Evolutionary conservation across 2,888 invertebrate species (phyloP), one percentile per base, ranked within the genome.

Genomic region (Chalcis sispes): DNA sequence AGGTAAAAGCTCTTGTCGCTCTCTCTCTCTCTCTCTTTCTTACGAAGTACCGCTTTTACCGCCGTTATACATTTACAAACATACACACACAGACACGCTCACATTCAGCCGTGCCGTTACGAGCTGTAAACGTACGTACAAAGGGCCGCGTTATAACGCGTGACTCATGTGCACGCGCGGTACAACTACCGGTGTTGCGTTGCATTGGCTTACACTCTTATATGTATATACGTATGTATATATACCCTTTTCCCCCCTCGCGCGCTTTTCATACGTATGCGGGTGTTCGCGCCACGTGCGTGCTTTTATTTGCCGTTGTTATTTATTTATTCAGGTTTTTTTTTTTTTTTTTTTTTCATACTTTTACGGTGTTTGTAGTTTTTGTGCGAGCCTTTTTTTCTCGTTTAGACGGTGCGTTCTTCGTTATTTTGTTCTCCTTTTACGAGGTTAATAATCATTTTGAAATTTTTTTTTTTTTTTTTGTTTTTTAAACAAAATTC

Each of bases 271-370:
- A 13, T 40, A 62, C 80, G 80, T 83, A 81, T 81, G 85, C 83
- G 86, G 86, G 87, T 85, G 86, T 83, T 83, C 82, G 78, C 80
- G 85, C 86, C 87, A 87, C 87, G 86, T 86, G 86, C 85, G 85
- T 82, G 81, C 64, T 82, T 80, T 82, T 83, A n/a, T n/a, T n/a
- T n/a, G n/a, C n/a, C n/a, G n/a, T n/a, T n/a, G n/a, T n/a, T n/a
- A n/a, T n/a, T n/a, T n/a, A n/a, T 79, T 84, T 86, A n/a, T n/a
- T n/a, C n/a, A n/a, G n/a, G n/a, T n/a, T n/a, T n/a, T n/a, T n/a
- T n/a, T n/a, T n/a, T n/a, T n/a, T 84, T 79, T 82, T 83, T 81
- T 80, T 25, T 56, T 13, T 13, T 18, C 5, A 27, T 1, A 5
- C 4, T 18, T 8, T 20, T 20, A 2, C 25, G 29, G 42, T 58